Conservation (phyloP, 2,797 vertebrate genomes). For the Lacerta bilineata region DNA sequence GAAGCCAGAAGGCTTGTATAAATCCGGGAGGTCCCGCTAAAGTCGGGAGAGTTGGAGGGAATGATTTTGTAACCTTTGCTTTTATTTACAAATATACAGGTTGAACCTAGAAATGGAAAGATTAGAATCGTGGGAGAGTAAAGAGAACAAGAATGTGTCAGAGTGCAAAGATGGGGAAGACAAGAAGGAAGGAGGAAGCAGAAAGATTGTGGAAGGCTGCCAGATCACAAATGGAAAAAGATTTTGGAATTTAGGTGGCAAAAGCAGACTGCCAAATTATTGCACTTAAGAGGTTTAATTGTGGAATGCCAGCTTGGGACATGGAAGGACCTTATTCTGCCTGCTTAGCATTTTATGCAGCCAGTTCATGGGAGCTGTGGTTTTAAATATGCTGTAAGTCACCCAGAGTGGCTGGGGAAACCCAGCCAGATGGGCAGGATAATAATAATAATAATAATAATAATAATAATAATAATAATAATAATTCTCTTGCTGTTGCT, state of each 20-base stretch:
- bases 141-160: slow-evolving; percentile 6
- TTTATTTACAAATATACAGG: too few relatives aligned
- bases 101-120: too few relatives aligned
- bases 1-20: too few relatives aligned
- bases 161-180: background rate
- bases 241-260: background rate
- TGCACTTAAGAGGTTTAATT: background rate
- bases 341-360: background rate
- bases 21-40: too few relatives aligned
- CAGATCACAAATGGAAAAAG: background rate
- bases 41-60: too few relatives aligned
- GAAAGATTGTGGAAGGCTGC: background rate
- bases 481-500: too few relatives aligned
- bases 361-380: too few relatives aligned
- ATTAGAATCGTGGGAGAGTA: background rate
- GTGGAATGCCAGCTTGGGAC: background rate
- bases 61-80: too few relatives aligned
- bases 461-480: too few relatives aligned
- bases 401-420: too few relatives aligned
- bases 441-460: too few relatives aligned
- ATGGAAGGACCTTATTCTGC: background rate
- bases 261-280: background rate
- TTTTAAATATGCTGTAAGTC: background rate
- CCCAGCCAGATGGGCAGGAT: too few relatives aligned
- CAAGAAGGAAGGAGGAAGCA: background rate